Evolutionary conservation across 2,888 invertebrate genomes (phyloP).

Genomic region (Lutraria lutraria): DNA sequence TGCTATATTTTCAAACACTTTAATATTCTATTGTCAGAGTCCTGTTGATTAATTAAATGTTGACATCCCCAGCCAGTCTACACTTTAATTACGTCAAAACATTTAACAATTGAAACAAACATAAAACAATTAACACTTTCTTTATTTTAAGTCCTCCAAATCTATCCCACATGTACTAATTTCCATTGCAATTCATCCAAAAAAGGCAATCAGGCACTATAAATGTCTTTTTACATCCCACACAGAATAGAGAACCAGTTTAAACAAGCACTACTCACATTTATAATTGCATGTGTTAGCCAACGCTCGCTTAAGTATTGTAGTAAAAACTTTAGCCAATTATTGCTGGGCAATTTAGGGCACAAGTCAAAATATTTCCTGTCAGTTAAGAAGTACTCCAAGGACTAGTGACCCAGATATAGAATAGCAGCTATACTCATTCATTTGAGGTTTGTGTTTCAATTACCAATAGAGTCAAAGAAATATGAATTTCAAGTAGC

Average conservation of each 20-base stretch:
- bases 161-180: background rate
- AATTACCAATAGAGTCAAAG: slow-evolving; percentile 24
- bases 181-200: background rate
- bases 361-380: slow-evolving; percentile 41
- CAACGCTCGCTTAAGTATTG: slow-evolving; percentile 3
- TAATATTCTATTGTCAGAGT: no score
- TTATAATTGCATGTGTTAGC: slow-evolving; percentile 23
- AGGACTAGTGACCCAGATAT: slow-evolving; percentile 39
- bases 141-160: background rate
- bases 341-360: slow-evolving; percentile 39
- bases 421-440: slow-evolving; percentile 26
- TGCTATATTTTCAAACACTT: no score
- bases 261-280: slow-evolving; percentile 4
- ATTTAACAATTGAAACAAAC: background rate
- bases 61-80: no score
- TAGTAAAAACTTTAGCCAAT: slow-evolving; percentile 40
- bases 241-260: slow-evolving; percentile 3
- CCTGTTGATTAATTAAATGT: no score
- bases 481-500: slow-evolving; percentile 11
- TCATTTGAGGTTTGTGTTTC: slow-evolving; percentile 22
- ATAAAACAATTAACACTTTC: background rate
- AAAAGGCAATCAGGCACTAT: background rate
- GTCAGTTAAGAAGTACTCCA: slow-evolving; percentile 28
- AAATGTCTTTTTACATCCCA: slow-evolving; percentile 15
- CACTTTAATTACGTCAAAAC: no score